Evolutionary conservation across 2,888 invertebrate species (phyloP).

Genomic region (Tyria jacobaeae): DNA sequence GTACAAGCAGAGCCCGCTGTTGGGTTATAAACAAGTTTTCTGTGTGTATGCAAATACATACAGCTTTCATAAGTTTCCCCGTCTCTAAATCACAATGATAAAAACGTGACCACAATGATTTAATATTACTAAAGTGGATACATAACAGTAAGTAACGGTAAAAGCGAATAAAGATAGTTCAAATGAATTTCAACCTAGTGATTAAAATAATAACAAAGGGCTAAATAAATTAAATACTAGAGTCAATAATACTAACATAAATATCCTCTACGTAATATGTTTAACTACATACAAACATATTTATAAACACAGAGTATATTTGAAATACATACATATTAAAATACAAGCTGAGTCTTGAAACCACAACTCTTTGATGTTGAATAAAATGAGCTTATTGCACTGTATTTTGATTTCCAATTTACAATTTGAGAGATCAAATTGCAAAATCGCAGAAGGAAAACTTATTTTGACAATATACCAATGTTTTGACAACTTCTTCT

Average conservation of each 20-base stretch:
- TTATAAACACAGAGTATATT: neutral
- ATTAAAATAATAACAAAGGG: neutral
- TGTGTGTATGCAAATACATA: no score
- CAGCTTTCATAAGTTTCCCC: neutral
- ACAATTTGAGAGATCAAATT: constrained; percentile 3
- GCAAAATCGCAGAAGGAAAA: constrained; percentile 29
- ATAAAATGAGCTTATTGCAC: constrained; percentile 13
- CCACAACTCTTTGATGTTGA: constrained; percentile 11
- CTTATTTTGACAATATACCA: constrained; percentile 27
- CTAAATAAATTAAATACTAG: neutral
- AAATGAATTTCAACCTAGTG: neutral
- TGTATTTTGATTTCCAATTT: constrained; percentile 2
- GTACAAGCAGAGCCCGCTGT: no score
- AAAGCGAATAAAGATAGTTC: neutral
- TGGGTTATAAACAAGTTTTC: no score
- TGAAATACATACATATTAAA: constrained; percentile 40
- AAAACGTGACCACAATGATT: neutral
- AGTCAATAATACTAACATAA: neutral
- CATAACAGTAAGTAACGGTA: neutral
- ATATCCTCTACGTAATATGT: constrained; percentile 10
- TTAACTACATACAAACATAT: neutral
- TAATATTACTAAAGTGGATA: neutral
- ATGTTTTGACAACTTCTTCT: constrained; percentile 21
- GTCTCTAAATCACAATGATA: no score
- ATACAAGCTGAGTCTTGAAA: constrained; percentile 22